Evolutionary conservation across 1,140 invertebrate genomes (phyloP), one percentile per base, ranked within the genome.

Genomic region (Leptoteleia sp.): DNA sequence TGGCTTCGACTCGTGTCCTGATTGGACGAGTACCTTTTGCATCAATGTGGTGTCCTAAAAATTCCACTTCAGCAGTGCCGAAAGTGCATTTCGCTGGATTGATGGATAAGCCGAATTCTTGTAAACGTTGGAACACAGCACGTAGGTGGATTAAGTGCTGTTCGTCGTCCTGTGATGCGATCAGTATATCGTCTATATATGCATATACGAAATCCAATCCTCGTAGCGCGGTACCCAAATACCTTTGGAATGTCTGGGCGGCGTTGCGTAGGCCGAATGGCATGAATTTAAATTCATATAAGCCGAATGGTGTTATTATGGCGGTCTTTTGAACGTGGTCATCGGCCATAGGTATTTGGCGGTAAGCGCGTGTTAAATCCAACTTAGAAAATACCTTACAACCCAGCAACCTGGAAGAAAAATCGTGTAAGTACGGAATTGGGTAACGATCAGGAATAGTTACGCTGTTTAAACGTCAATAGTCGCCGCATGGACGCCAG

Each of bases 341-440:
- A 4, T 42, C 38, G 3, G 52, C 31, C 0, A 89, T 77, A 0
- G 84, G 88, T 11, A 90, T 85, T 47, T 89, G 91, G 79, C 89
- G 87, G 67, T 90, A 93, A 0, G 91, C 91, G 9, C 83, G 84
- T 0, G 75, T 68, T 0, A 91, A 47, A 78, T 92, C 91, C 0
- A 68, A 12, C 4, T 38, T 55, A 3, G 64, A 57, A 25, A 68
- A 68, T 0, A 68, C 40, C 4, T n/a, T 57, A 27, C 43, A 55
- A 0, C 85, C 87, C 0, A 59, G 27, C 0, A 92, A 65, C 2
- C 54, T 65, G 15, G 68, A 43, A 0, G 80, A 61, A 15, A 85
- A 84, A 71, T 89, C 87, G 25, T 85, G 75, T 0, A 85, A 71
- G 11, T 82, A 57, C 1, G 68, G 64, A 1, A 82, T 25, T 0